Evolutionary conservation across 1,140 invertebrate species (phyloP), one percentile per base, ranked within the genome.

Genomic region (Ostrea edulis): DNA sequence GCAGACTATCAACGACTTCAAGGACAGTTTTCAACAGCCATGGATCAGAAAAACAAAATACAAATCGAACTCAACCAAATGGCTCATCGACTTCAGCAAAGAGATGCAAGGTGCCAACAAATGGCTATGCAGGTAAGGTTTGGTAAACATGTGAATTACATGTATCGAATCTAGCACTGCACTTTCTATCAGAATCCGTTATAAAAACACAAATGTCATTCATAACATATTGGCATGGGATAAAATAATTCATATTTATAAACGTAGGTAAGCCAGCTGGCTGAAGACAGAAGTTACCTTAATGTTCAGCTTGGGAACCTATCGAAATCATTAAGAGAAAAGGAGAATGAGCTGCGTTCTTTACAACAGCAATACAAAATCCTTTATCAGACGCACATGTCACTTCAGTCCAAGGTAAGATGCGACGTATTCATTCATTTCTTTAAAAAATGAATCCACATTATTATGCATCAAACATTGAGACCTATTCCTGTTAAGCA

Each of bases 31-130:
- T 86, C 86, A 25, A 58, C 85, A 65, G 92, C 92, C 2, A 89
- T 94, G 86, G 91, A 92, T 52, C 91, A 93, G 91, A 94, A 97
- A 85, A 92, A 90, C 71, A 83, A 91, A 20, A 86, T 95, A 25
- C 90, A 94, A 22, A 92, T 90, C 4, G 97, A 98, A 93, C 95
- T 98, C 71, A 97, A 98, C 94, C 95, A 97, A 86, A 97, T 97
- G 0, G 93, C 98, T 9, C 97, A 98, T 92, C 97, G 97, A 96
- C 95, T 98, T 35, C 97, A 98, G 94, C 97, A 98, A 90, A 96
- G 97, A 90, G 98, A 98, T 90, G 96, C 98, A 29, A 96, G 97
- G 14, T 98, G 97, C 94, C 98, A 98, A 92, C 97, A 98, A 94
- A 95, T 98, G 71, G 98, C 97, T 0, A 95, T 97, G 89, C 93